phyloP scores from a whole-genome alignment of 2,113 vertebrate species.

The Myotis davidii region DNA sequence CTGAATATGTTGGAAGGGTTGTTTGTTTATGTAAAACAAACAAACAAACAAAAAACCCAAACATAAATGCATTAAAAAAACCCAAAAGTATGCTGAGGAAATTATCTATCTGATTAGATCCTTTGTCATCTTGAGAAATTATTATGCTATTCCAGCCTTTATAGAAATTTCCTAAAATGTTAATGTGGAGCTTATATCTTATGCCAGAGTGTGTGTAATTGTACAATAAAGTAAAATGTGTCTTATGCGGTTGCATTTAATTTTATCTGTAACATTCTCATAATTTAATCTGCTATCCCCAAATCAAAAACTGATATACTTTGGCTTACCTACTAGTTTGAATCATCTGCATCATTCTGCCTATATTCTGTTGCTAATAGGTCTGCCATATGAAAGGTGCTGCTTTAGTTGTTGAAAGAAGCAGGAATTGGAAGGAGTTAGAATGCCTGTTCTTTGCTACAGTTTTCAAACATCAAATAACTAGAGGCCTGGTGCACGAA shows the following conservation, averaged over 20 bases:
- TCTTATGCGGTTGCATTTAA: neutral
- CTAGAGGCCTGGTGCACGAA: too few relatives aligned
- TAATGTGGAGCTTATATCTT: neutral
- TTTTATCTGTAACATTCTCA: neutral
- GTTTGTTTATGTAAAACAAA: neutral
- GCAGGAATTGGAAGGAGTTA: neutral
- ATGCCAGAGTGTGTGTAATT: neutral
- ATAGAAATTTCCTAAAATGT: slow-evolving; percentile 30
- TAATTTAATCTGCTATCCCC: neutral
- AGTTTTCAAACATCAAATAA: neutral
- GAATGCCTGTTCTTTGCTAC: neutral
- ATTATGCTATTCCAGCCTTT: neutral
- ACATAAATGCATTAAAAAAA: neutral
- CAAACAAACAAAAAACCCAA: neutral
- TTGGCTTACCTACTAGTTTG: neutral
- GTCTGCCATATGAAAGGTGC: neutral
- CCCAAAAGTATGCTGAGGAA: neutral
- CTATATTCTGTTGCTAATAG: neutral
- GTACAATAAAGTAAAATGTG: neutral
- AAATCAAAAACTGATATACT: neutral
- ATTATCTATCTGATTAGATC: neutral
- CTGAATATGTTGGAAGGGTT: neutral
- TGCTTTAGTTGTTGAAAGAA: neutral
- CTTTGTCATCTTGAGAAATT: neutral
- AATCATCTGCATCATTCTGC: neutral